Evolutionary conservation across 2,888 invertebrate species (phyloP).

Genomic region (Caenorhabditis afra): DNA sequence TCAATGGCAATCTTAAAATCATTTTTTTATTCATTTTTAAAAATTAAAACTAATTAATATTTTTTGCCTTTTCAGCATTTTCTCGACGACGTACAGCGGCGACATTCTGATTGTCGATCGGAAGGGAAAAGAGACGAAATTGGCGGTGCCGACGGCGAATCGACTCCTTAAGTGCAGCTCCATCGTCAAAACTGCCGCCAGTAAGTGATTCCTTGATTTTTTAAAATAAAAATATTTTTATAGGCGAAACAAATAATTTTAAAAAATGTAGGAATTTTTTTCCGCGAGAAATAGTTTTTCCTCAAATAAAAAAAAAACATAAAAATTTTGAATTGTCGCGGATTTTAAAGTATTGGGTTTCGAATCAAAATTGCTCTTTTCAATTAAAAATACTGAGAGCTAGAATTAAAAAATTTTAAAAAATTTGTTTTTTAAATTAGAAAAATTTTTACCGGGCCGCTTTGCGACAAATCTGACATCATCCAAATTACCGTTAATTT

Average conservation of each 20-base stretch:
- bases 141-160: constrained; percentile 46
- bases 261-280: no score
- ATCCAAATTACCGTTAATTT: no score
- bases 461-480: no score
- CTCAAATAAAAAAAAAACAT: no score
- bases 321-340: no score
- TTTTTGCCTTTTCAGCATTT: constrained; percentile 75
- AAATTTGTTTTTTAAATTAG: background rate
- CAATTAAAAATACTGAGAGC: constrained; percentile 1
- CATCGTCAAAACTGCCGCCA: constrained; percentile 49
- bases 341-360: no score
- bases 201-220: constrained; percentile 43
- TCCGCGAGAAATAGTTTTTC: no score
- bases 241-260: constrained; percentile 52
- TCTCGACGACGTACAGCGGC: constrained; percentile 77
- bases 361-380: no score
- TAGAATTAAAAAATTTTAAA: constrained; percentile 1
- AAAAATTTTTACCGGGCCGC: no score
- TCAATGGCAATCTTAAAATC: background rate
- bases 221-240: no score
- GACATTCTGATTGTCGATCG: constrained; percentile 72
- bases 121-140: constrained; percentile 62
- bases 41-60: no score
- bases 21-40: no score
- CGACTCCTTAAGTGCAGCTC: constrained; percentile 60